Evolutionary conservation across 1,140 invertebrate species (phyloP), one percentile per base, ranked within the genome.

Genomic region (Pollicipes pollicipes): DNA sequence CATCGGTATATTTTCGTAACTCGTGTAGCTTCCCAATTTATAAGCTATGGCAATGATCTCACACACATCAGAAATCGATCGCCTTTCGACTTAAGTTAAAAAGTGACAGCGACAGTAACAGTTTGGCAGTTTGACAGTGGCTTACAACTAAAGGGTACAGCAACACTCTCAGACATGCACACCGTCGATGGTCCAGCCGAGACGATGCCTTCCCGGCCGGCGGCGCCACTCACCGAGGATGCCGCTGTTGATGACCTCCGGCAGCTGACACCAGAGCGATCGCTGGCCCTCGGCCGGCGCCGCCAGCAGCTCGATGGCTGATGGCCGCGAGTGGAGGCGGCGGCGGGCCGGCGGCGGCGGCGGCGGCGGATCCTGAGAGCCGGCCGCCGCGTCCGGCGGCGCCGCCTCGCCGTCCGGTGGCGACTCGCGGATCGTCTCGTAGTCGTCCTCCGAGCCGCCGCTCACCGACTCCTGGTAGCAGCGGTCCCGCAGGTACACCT

Each of bases 241-340:
- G 71, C 84, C 82, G 68, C 86, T 90, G 74, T 86, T 84, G 70
- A 88, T 83, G 35, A 96, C 92, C 82, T 94, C 92, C 0, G 91
- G 90, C 70, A 96, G 88, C 81, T 97, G 90, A 80, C 92, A 93
- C 95, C 95, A 97, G 0, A 97, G 82, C 0, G 91, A 92, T 75
- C 93, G 82, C 66, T 88, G 84, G 2, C 87, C 86, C 68, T 84
- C 83, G 69, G 80, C 79, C 16, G 86, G 85, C 17, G 45, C 45
- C 58, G 81, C 83, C 63, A 88, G 83, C 30, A 89, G 80, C 75
- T 87, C 85, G 80, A 88, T 83, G 45, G 86, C 86, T 8, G 84
- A 82, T 4, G 86, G 85, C 27, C 85, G 73, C 6, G 71, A 70
- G 24, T 66, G 27, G 26, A 69, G 63, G 29, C 73, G 73, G 27